Percentiles rank a stretch among this genome's conserved stretches.
These are phyloP conservation scores for Scaptodrosophila lebanonensis DNA, from an alignment of 1,140 invertebrate genomes.

Conservation along the genomic window DNA sequence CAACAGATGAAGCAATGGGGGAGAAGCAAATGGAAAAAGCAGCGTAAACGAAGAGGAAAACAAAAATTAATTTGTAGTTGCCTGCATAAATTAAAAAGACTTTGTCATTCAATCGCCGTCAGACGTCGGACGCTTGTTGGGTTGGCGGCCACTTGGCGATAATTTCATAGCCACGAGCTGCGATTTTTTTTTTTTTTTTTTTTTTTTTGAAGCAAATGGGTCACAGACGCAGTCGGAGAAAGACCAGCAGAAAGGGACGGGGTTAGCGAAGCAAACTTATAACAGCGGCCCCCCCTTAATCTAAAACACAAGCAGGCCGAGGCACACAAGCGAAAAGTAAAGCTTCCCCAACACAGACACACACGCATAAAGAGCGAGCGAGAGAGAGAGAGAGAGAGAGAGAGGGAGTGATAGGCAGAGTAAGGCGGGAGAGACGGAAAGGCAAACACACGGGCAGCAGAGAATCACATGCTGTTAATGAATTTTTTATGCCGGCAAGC, in stretches of 20 bases:
- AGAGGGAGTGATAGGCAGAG: too few species aligned
- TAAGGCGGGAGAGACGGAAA: too few species aligned
- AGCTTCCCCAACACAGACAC: conserved; percentile 4
- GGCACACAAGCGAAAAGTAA: too few species aligned
- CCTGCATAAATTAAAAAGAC: conserved; percentile 65
- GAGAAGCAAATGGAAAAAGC: conserved; percentile 27
- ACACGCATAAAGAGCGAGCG: conserved; percentile 4
- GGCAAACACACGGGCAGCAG: conserved; percentile 28
- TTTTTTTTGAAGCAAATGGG: too few species aligned
- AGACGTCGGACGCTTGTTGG: conserved; percentile 9
- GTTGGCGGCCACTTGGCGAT: conserved; percentile 37
- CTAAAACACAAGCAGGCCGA: too few species aligned
- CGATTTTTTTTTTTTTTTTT: too few species aligned
- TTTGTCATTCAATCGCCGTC: conserved; percentile 53
- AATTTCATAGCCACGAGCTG: conserved; percentile 53
- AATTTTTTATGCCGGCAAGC: conserved; percentile 62
- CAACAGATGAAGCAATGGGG: conserved; percentile 7
- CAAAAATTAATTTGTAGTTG: conserved; percentile 65
- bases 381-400: too few species aligned
- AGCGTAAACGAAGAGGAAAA: conserved; percentile 34
- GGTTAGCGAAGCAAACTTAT: too few species aligned
- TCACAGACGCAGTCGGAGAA: too few species aligned
- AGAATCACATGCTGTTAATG: conserved; percentile 56
- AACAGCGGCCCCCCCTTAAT: too few species aligned
- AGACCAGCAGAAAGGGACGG: too few species aligned